Base-by-base conservation (phyloP, 92 coral and sea anemone species). In the Anthopleura xanthogrammica region DNA sequence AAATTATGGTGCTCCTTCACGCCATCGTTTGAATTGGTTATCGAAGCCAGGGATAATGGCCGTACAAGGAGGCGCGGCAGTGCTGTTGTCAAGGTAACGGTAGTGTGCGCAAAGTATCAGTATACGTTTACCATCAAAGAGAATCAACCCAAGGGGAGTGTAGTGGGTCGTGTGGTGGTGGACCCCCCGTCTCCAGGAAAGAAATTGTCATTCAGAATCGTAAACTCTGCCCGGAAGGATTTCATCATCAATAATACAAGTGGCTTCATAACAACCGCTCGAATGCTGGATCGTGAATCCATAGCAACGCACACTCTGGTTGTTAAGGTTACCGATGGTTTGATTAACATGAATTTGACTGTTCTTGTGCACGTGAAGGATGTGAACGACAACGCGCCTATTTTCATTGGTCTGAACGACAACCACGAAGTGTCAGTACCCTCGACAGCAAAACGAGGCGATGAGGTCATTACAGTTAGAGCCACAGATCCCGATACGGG, bases 41-140 rank as follows among this genome's bases (percentile, higher is more conserved):
- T 95, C 79, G 91, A 89, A 79, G 98, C 89, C 58, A 88, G 83
- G 78, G 99, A 97, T 83, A 82, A 87, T 42, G 96, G 98, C 50
- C 89, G 95, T 7, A 87, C 60, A 5, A 94, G 91, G 65, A 73
- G 82, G 7, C 88, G 83, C 36, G 98, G 88, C n/a, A 89, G 85
- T 76, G 85, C 93, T 76, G 76, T 86, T 48, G 84, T 97, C 41
- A 83, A 87, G 66, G 72, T 97, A 41, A 75, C 85, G 7, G 91
- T 97, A 24, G 62, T 72, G 68, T 97, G 98, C 87, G 79, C 92
- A 22, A 86, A 86, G 77, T 83, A 79, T 72, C 80, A 88, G 66
- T 91, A 85, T 56, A 87, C 85, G 5, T 92, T 93, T 50, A 89
- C 87, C 12, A 92, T 97, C 52, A 50, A 70, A 48, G 99, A 97